Base-by-base conservation (phyloP, 1,140 invertebrate genomes). In the Euschistus heros region DNA sequence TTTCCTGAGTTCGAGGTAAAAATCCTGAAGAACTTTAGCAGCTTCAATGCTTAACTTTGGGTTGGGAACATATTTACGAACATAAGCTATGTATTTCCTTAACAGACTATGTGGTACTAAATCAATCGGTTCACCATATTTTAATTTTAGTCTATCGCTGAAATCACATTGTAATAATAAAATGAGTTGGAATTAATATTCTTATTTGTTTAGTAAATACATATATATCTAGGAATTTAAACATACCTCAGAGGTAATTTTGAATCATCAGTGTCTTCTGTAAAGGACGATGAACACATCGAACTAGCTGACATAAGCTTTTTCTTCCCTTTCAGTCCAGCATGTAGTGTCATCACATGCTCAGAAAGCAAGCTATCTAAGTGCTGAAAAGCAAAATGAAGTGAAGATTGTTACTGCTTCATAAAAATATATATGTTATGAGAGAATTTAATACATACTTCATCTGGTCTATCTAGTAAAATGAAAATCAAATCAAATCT, bases 401-500 rank as follows among this genome's bases (percentile, higher is more conserved):
- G 17, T 24, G 0, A 55, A 6, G 18, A 47, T 22, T 10, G n/a
- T 50, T 6, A 17, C 47, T 50, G 47, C n/a, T 50, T 50, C n/a
- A 50, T 10, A 18, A 50, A 50, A 50, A 50, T 50, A 50, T n/a
- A n/a, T n/a, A 50, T 18, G 5, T 20, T 20, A 50, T 50, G n/a
- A 22, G 10, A n/a, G 2, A n/a, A 27, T 57, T 24, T 59, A 59
- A 52, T 4, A 42, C 52, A 73, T 74, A 83, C 86, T 77, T 82
- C 83, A 78, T 93, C 83, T 18, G 92, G 89, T 74, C 84, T 81
- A 77, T 98, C 95, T 10, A 96, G 72, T 13, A 97, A 77, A 62
- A 97, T 87, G 74, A 96, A 97, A 46, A 95, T 85, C 50, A 98
- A 77, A 79, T 97, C 94, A 78, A 97, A 98, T 76, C 94, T 80